Evolutionary conservation across 1,140 invertebrate species (phyloP).

Genomic region (Rhizoglyphus robini): DNA sequence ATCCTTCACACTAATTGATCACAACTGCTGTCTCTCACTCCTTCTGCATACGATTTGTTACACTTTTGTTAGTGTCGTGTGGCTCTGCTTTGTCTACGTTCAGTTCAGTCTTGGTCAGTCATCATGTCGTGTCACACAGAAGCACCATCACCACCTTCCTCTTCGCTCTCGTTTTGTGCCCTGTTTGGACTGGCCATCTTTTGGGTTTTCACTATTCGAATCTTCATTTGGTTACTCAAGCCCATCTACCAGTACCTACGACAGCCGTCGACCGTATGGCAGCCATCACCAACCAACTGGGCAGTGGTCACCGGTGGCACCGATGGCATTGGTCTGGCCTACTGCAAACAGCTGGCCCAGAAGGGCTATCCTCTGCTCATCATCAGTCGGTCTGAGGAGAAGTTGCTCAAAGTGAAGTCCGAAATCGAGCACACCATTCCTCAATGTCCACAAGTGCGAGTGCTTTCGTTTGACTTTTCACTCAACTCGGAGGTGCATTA

Average conservation of each 20-base stretch:
- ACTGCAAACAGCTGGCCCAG: slow-evolving; percentile 63
- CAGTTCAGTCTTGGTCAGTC: too few species aligned
- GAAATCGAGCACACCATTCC: not conserved
- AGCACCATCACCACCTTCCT: too few species aligned
- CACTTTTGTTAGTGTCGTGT: too few species aligned
- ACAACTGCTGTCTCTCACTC: too few species aligned
- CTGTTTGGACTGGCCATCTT: not conserved
- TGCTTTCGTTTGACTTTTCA: not conserved
- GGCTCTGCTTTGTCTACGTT: too few species aligned
- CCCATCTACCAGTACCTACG: not conserved
- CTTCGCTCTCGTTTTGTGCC: too few species aligned
- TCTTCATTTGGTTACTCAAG: not conserved
- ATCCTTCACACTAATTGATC: too few species aligned
- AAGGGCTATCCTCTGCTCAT: slow-evolving; percentile 66
- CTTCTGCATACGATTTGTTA: too few species aligned
- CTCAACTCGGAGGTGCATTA: not conserved
- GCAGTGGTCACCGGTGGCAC: slow-evolving; percentile 71
- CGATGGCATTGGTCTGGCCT: slow-evolving; percentile 84
- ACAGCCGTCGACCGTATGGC: slow-evolving; percentile 9
- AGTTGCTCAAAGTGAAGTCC: slow-evolving; percentile 49
- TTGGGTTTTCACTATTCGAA: not conserved
- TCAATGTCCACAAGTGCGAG: slow-evolving; percentile 36
- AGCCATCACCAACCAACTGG: not conserved
- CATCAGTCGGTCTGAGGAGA: slow-evolving; percentile 61
- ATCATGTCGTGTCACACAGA: too few species aligned